Evolutionary conservation across 1,140 invertebrate genomes (phyloP), one percentile per base, ranked within the genome.

Genomic region (Hesperophylax magnus): DNA sequence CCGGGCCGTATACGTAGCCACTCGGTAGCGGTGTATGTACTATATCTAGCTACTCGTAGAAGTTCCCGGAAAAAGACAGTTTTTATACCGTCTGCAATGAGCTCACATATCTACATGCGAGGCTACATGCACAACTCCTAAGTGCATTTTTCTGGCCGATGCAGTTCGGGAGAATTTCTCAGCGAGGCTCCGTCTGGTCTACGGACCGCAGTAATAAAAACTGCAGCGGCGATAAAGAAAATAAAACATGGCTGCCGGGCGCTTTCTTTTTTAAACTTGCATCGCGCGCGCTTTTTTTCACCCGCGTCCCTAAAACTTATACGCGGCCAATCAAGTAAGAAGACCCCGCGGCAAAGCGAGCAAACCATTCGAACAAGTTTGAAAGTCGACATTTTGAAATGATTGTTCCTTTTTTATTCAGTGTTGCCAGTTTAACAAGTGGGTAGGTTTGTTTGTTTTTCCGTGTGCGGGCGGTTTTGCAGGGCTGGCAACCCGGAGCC

Each of bases 161-260:
- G 20, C 63, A 24, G 60, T 65, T 61, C 31, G 75, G n/a, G 54
- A 39, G 69, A 47, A 81, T 80, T 81, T 75, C 77, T 84, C 77
- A 17, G 60, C 71, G 67, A 65, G 82, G 82, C 82, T 84, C 82
- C 82, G 82, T 81, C 82, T 82, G 82, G 82, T 84, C 82, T 84
- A 75, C 80, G 78, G 72, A 18, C 77, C 47, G 82, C 82, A 79
- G 82, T 80, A 79, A 84, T 84, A 84, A 84, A 84, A 84, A 84
- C 72, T 82, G 82, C 82, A 81, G 63, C 77, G 79, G 76, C 77
- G 77, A 84, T 84, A 84, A 84, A 84, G 80, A 84, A 84, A 84
- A 84, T 84, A 84, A 84, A 84, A 84, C 80, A 84, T 82, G 82
- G 80, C 82, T 77, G 81, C 81, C 77, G 80, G 74, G 54, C 60